These are phyloP conservation scores for Hemicordylus capensis DNA, from an alignment of 2,113 vertebrate genomes.

Conservation along the genomic window DNA sequence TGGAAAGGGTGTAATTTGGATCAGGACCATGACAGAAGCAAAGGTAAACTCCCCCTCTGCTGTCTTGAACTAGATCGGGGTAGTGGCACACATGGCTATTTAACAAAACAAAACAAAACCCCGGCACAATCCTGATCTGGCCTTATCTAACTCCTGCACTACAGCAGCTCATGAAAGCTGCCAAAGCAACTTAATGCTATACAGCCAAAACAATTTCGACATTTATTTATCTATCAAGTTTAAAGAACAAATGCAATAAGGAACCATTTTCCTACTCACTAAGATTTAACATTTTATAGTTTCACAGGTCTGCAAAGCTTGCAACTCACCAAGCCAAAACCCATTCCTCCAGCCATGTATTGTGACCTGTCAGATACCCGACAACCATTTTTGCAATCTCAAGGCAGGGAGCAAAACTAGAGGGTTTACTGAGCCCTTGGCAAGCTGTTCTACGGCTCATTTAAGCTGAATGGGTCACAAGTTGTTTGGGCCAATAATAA, in stretches of 20 bases:
- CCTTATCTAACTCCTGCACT: neutral
- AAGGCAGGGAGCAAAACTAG: neutral
- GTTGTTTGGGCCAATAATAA: neutral
- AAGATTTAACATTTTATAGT: too few species aligned
- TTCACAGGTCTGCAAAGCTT: neutral
- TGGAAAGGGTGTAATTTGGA: too few species aligned
- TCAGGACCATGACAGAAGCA: too few species aligned
- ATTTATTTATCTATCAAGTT: too few species aligned
- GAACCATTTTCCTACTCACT: neutral
- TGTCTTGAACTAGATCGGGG: too few species aligned
- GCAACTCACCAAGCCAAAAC: neutral
- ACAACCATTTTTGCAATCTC: too few species aligned
- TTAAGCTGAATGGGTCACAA: neutral
- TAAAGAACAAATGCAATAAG: neutral
- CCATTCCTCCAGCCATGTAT: too few species aligned
- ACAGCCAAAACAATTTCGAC: neutral
- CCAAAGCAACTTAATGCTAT: neutral
- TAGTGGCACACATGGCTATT: too few species aligned
- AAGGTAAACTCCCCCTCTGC: too few species aligned
- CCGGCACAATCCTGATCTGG: neutral
- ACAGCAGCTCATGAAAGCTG: neutral
- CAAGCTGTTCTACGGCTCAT: neutral
- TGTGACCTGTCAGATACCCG: too few species aligned
- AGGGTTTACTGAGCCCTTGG: neutral
- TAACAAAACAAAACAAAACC: too few species aligned